Base-by-base conservation (phyloP, 2,113 vertebrate species). In the Dendrocopos noguchii region DNA sequence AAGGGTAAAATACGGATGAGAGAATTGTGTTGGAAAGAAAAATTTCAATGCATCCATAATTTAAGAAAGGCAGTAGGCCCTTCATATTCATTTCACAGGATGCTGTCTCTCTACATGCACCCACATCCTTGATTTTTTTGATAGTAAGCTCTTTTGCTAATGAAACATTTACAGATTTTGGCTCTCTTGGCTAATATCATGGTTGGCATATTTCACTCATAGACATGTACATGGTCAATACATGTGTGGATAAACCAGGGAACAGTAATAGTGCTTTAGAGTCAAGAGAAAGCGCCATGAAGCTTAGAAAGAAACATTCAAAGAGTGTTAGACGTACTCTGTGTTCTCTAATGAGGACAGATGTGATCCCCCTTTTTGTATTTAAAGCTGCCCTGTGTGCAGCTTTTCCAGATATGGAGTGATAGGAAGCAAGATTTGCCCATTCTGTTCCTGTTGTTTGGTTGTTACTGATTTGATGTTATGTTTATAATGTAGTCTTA, bases 121-220 rank as follows among this genome's bases (percentile, higher is more conserved):
- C 24, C 31, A 34, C 14, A 39, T 67, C 22, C n/a, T 83, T 85
- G 21, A 47, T 59, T 70, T 42, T 87, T 87, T 87, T 77, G 7
- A 42, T 60, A 72, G 27, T 11, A 50, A 82, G 17, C 57, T 1
- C 64, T 94, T 92, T 88, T 94, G 34, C 44, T 93, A 53, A 87
- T 81, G 67, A 93, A 92, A 55, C 87, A 87, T 97, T 95, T 95
- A 75, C 66, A 46, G 90, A 33, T 94, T 91, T 97, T 88, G 66
- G 22, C 60, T 84, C 50, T 75, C 67, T 94, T 94, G 84, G 80
- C 76, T 88, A 12, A 76, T 91, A 52, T 87, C 61, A 31, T 55
- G 67, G 24, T 94, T 95, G 80, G 57, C 17, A 47, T 70, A 72
- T 90, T 89, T 84, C 29, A 42, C 18, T 74, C 27, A 22, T 44